Evolutionary conservation across 2,888 invertebrate genomes (phyloP).

Genomic region (Dorcus hopei): DNA sequence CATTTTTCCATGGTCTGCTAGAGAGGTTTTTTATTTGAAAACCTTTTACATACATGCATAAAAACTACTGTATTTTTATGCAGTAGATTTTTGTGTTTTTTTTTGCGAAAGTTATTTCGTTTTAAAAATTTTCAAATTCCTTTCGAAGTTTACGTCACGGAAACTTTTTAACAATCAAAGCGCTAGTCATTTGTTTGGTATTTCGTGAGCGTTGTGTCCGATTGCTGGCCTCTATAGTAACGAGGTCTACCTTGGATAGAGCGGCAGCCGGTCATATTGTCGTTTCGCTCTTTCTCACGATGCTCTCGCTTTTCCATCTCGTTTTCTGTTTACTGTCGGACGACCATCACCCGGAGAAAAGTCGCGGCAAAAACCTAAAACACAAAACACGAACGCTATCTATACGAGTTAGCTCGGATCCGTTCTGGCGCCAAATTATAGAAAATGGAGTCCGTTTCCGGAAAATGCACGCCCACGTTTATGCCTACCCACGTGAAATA

Average conservation of each 20-base stretch:
- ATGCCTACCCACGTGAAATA: slow-evolving; percentile 6
- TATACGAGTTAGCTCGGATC: slow-evolving; percentile 22
- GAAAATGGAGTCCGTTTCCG: slow-evolving; percentile 22
- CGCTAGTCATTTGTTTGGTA: slow-evolving; percentile 1
- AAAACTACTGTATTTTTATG: too few species aligned
- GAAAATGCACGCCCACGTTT: slow-evolving; percentile 14
- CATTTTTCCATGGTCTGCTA: too few species aligned
- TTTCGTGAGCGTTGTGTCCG: slow-evolving; percentile 7
- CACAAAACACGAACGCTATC: slow-evolving; percentile 32
- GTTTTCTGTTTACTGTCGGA: slow-evolving; percentile 32
- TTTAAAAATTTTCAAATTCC: too few species aligned
- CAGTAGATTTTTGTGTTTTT: too few species aligned
- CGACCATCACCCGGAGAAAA: slow-evolving; percentile 26
- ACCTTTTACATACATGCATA: too few species aligned
- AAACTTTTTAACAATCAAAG: slow-evolving; percentile 7
- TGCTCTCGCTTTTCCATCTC: slow-evolving; percentile 20
- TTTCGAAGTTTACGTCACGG: slow-evolving; percentile 2
- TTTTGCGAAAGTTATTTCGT: too few species aligned
- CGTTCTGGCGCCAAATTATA: slow-evolving; percentile 33
- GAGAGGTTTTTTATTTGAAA: too few species aligned
- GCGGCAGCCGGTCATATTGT: slow-evolving; percentile 28
- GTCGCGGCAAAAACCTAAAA: slow-evolving; percentile 34
- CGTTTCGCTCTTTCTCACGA: slow-evolving; percentile 25
- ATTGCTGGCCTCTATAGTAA: slow-evolving; percentile 15
- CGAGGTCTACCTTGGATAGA: slow-evolving; percentile 32